Evolutionary conservation across 1,140 invertebrate genomes (phyloP).

Genomic region (Saccostrea cuccullata): DNA sequence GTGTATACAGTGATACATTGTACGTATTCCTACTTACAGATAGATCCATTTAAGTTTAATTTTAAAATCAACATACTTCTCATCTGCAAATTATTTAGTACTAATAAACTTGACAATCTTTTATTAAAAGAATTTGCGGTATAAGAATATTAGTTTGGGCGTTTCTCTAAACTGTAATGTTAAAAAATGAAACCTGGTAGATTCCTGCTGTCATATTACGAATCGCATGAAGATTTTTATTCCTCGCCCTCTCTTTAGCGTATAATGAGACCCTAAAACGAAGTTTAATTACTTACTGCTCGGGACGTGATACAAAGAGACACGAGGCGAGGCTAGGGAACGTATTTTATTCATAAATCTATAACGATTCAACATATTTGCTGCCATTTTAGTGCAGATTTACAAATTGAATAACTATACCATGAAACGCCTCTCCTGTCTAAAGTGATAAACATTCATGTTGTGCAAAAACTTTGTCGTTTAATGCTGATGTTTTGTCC

Average conservation of each 20-base stretch:
- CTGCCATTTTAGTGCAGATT: background rate
- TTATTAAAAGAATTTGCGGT: too few relatives aligned
- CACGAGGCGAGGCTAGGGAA: background rate
- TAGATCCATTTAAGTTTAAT: too few relatives aligned
- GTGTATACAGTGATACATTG: too few relatives aligned
- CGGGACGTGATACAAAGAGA: background rate
- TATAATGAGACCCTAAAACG: conserved; percentile 8
- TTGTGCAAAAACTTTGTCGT: too few relatives aligned
- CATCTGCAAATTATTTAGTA: too few relatives aligned
- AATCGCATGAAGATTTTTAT: background rate
- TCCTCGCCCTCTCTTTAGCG: background rate
- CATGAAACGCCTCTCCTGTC: too few relatives aligned
- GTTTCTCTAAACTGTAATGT: background rate
- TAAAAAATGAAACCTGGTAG: background rate
- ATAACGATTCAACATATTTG: background rate
- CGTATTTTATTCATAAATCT: background rate
- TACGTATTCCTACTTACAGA: too few relatives aligned
- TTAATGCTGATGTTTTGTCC: too few relatives aligned
- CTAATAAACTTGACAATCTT: too few relatives aligned
- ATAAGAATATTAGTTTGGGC: background rate
- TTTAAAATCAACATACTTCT: too few relatives aligned
- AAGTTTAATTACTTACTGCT: background rate
- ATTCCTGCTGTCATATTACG: background rate
- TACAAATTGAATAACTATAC: background rate
- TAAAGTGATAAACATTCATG: too few relatives aligned